Conservation (phyloP, 2,888 invertebrate species). For the Scaptomyza reducta region DNA sequence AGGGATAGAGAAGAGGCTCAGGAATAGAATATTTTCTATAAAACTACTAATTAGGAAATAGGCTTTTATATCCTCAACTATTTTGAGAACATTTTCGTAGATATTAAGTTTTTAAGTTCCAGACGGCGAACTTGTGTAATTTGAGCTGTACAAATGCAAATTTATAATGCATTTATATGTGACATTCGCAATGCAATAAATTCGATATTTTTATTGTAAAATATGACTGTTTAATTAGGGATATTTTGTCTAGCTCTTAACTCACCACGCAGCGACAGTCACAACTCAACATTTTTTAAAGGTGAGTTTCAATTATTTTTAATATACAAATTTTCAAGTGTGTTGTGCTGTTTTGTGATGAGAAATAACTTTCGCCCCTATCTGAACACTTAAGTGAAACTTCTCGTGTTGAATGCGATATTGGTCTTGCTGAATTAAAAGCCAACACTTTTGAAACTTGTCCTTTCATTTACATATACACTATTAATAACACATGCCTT, state of each 20-base stretch:
- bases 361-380: slow-evolving; percentile 76
- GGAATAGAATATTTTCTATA: slow-evolving; percentile 57
- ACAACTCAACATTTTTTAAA: neutral
- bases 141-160: slow-evolving; percentile 58
- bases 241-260: slow-evolving; percentile 13
- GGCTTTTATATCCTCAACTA: slow-evolving; percentile 42
- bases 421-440: slow-evolving; percentile 78
- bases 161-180: slow-evolving; percentile 68
- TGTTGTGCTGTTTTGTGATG: slow-evolving; percentile 45
- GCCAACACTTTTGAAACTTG: slow-evolving; percentile 18
- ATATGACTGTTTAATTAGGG: slow-evolving; percentile 2
- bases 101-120: slow-evolving; percentile 52
- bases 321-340: slow-evolving; percentile 16
- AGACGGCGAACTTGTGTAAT: slow-evolving; percentile 12
- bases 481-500: neutral
- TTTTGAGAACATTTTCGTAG: slow-evolving; percentile 55
- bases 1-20: slow-evolving; percentile 85
- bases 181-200: slow-evolving; percentile 77
- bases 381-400: slow-evolving; percentile 70
- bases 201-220: slow-evolving; percentile 67
- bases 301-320: slow-evolving; percentile 46
- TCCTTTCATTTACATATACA: neutral
- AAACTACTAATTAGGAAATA: slow-evolving; percentile 45
- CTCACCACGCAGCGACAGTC: neutral
- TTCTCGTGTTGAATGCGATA: slow-evolving; percentile 77